Evolutionary conservation across 2,113 vertebrate genomes (phyloP).

Genomic region (Rhea americana): DNA sequence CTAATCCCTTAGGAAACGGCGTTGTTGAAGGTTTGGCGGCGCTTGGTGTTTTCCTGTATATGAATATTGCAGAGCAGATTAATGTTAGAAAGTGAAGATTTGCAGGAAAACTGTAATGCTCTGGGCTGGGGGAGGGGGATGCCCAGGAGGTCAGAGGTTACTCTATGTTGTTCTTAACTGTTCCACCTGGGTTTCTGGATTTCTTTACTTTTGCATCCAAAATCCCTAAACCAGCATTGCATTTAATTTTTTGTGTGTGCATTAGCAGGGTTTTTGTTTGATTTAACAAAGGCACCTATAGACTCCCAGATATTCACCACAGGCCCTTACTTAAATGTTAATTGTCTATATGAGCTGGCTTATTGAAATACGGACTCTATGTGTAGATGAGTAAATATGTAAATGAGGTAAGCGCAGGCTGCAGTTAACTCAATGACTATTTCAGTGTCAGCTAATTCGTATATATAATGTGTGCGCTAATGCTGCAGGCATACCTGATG

Average conservation of each 20-base stretch:
- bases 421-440: not conserved
- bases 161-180: not conserved
- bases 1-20: not conserved
- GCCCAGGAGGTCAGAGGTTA: not conserved
- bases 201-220: not conserved
- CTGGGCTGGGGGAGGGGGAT: not conserved
- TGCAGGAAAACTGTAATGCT: not conserved
- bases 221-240: not conserved
- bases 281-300: not conserved
- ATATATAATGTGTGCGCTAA: not conserved
- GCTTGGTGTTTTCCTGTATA: not conserved
- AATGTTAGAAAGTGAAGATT: fast-evolving
- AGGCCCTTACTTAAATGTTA: not conserved
- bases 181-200: not conserved
- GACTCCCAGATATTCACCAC: not conserved
- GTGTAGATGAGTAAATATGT: not conserved
- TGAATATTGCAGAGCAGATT: not conserved
- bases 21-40: not conserved
- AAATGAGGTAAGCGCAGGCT: not conserved
- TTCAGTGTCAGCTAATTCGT: not conserved
- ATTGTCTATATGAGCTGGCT: not conserved
- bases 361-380: not conserved
- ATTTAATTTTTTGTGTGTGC: not conserved
- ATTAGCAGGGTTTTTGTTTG: not conserved
- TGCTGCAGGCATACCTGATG: not conserved